Conservation (phyloP, 2,113 vertebrate genomes). For the Notothenia rossii region DNA sequence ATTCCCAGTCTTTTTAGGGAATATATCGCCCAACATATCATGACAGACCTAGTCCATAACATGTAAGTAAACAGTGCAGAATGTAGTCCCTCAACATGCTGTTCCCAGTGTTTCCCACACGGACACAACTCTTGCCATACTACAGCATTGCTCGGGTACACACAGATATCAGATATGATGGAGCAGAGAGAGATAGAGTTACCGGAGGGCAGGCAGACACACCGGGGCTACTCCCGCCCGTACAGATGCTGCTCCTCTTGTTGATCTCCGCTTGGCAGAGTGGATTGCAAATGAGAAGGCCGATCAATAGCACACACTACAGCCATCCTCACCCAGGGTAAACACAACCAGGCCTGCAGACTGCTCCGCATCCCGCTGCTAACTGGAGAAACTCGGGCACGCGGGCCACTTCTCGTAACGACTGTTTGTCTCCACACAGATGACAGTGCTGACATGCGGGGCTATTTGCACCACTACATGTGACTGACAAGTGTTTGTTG, state of each 20-base stretch:
- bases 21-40: too few species aligned
- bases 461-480: not conserved
- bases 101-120: not conserved
- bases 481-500: conserved; percentile 14
- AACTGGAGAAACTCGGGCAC: conserved; percentile 17
- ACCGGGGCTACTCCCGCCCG: conserved; percentile 48
- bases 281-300: conserved; percentile 71
- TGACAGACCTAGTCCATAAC: too few species aligned
- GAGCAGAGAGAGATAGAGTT: conserved; percentile 46
- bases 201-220: conserved; percentile 57
- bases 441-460: conserved; percentile 2
- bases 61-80: not conserved
- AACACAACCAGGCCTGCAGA: conserved; percentile 71
- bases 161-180: conserved; percentile 48
- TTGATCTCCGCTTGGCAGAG: conserved; percentile 71
- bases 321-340: conserved; percentile 76
- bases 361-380: conserved; percentile 40
- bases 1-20: too few species aligned
- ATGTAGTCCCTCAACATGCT: not conserved
- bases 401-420: conserved; percentile 24
- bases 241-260: conserved; percentile 64
- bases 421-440: conserved; percentile 40
- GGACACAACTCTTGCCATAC: not conserved
- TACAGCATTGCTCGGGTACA: conserved; percentile 10
- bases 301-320: conserved; percentile 73